Evolutionary conservation across 2,888 invertebrate genomes (phyloP).

Genomic region (Drosophila siamana): DNA sequence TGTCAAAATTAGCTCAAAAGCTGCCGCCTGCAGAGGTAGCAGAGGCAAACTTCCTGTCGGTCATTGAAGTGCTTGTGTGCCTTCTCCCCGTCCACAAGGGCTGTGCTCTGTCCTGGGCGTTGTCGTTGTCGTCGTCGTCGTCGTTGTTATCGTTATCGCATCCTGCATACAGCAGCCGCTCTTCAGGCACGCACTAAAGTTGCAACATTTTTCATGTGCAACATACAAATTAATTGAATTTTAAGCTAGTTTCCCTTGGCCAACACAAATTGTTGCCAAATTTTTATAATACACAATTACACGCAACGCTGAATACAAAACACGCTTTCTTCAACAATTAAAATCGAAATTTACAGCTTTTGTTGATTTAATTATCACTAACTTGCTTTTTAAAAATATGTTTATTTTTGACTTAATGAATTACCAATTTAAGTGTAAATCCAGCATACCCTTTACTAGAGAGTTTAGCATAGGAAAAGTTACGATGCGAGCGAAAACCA

Average conservation of each 20-base stretch:
- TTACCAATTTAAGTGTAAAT: background rate
- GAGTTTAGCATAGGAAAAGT: background rate
- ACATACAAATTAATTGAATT: conserved; percentile 77
- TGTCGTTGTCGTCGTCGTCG: conserved; percentile 33
- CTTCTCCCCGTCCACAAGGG: conserved; percentile 7
- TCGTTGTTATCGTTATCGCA: conserved; percentile 33
- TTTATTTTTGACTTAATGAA: background rate
- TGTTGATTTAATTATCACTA: background rate
- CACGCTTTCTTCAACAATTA: conserved; percentile 16
- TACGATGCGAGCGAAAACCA: background rate
- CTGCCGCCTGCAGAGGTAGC: conserved; percentile 41
- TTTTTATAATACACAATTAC: conserved; percentile 56
- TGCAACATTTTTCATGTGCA: conserved; percentile 69
- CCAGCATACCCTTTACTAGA: background rate
- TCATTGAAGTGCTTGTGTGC: conserved; percentile 34
- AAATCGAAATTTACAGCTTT: too few species aligned
- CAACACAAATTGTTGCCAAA: conserved; percentile 61
- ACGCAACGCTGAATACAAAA: background rate
- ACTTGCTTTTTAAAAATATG: too few species aligned
- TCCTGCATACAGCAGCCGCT: conserved; percentile 13
- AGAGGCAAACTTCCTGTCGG: conserved; percentile 47
- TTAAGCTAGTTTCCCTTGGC: conserved; percentile 67
- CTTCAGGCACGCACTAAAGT: conserved; percentile 68
- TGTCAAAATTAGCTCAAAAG: conserved; percentile 71
- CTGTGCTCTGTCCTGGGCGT: conserved; percentile 11